These are phyloP conservation scores for Stegastes partitus DNA, from an alignment of 2,113 vertebrate genomes.

Conservation along the genomic window DNA sequence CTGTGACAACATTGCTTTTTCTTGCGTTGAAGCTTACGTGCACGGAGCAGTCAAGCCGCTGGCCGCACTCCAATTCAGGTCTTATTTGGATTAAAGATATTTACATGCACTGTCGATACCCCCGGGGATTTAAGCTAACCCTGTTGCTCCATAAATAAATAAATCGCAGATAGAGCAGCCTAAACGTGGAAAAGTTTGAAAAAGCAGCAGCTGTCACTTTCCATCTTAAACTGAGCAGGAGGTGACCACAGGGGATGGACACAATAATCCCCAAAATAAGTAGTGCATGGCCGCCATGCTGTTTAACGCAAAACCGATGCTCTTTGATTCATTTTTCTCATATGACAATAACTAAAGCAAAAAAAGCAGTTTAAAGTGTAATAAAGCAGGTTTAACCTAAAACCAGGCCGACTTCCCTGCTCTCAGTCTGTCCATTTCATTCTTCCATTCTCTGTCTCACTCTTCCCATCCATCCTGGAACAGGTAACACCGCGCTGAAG, in stretches of 20 bases:
- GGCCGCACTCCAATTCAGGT: conserved; percentile 26
- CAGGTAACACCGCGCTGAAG: conserved; percentile 61
- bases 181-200: background rate
- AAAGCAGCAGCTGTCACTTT: conserved; percentile 14
- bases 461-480: conserved; percentile 32
- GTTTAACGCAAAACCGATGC: conserved; percentile 14
- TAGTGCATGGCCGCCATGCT: background rate
- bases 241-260: conserved; percentile 10
- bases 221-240: conserved; percentile 23
- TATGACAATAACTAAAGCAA: background rate
- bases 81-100: conserved; percentile 42
- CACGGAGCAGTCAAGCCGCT: conserved; percentile 8
- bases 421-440: background rate
- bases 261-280: conserved; percentile 14
- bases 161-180: conserved; percentile 33
- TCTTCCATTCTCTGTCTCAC: background rate
- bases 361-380: background rate
- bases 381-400: background rate
- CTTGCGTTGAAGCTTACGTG: conserved; percentile 2
- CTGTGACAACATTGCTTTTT: conserved; percentile 52
- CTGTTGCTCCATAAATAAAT: conserved; percentile 46
- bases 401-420: background rate
- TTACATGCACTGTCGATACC: conserved; percentile 44
- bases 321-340: background rate
- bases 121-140: conserved; percentile 11